phyloP scores from a whole-genome alignment of 2,113 vertebrate species.

The Antechinus stuartii region DNA sequence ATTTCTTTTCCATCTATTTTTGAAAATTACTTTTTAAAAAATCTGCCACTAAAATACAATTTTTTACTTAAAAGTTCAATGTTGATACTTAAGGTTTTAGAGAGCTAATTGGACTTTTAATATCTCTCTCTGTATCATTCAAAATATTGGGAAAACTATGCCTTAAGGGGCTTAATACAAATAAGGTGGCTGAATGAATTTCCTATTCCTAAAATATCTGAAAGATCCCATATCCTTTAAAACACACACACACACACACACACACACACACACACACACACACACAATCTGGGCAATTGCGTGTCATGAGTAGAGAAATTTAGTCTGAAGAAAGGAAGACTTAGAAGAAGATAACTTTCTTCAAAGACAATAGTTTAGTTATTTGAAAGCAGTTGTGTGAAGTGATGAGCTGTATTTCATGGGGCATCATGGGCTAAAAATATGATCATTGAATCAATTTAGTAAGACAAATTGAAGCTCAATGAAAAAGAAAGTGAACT shows the following conservation, averaged over 20 bases:
- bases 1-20: background rate
- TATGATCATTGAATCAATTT: background rate
- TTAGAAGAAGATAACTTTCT: background rate
- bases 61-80: slow-evolving; percentile 40
- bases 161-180: slow-evolving; percentile 5
- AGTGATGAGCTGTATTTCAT: background rate
- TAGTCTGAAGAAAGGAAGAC: background rate
- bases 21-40: slow-evolving; percentile 33
- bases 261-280: too few relatives aligned
- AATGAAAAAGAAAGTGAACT: background rate
- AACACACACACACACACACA: background rate
- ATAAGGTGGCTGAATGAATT: slow-evolving; percentile 16
- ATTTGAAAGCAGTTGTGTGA: background rate
- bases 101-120: slow-evolving; percentile 34
- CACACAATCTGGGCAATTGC: background rate
- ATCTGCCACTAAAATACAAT: slow-evolving; percentile 17
- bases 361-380: background rate
- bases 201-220: slow-evolving; percentile 35
- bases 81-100: slow-evolving; percentile 3
- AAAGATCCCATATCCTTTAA: slow-evolving; percentile 25
- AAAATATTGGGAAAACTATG: slow-evolving; percentile 21
- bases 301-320: background rate
- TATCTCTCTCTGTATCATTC: background rate
- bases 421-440: background rate
- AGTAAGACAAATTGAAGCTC: background rate